Evolutionary conservation across 1,140 invertebrate species (phyloP).

Genomic region (Geopemphigus sp.): DNA sequence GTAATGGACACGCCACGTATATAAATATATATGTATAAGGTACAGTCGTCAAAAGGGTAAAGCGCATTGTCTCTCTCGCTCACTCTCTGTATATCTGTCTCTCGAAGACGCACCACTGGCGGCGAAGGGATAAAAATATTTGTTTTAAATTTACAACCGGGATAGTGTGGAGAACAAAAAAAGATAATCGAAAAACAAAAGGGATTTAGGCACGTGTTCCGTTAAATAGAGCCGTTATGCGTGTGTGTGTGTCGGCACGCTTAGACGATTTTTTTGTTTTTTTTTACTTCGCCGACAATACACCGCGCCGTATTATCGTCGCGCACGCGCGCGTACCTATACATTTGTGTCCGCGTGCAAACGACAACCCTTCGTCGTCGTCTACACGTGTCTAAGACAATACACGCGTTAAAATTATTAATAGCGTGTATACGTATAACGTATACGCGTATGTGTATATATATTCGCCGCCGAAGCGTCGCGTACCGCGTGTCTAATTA

Average conservation of each 20-base stretch:
- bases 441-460: neutral
- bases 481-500: constrained; percentile 5
- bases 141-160: constrained; percentile 34
- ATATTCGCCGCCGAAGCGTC: neutral
- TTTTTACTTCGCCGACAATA: neutral
- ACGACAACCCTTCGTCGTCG: neutral
- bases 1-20: constrained; percentile 13
- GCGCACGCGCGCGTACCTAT: neutral
- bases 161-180: neutral
- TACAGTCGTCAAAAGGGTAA: neutral
- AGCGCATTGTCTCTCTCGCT: neutral
- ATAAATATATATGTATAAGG: neutral
- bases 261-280: constrained; percentile 14
- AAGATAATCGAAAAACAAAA: constrained; percentile 25
- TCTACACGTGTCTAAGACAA: constrained; percentile 22
- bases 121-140: constrained; percentile 34
- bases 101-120: neutral
- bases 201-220: constrained; percentile 21
- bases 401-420: constrained; percentile 1
- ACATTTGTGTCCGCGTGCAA: neutral
- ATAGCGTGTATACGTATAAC: neutral
- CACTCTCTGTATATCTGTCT: too few relatives aligned
- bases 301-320: neutral
- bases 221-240: neutral
- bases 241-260: constrained; percentile 5